Evolutionary conservation across 2,888 invertebrate genomes (phyloP).

Genomic region (Trimorus sp.): DNA sequence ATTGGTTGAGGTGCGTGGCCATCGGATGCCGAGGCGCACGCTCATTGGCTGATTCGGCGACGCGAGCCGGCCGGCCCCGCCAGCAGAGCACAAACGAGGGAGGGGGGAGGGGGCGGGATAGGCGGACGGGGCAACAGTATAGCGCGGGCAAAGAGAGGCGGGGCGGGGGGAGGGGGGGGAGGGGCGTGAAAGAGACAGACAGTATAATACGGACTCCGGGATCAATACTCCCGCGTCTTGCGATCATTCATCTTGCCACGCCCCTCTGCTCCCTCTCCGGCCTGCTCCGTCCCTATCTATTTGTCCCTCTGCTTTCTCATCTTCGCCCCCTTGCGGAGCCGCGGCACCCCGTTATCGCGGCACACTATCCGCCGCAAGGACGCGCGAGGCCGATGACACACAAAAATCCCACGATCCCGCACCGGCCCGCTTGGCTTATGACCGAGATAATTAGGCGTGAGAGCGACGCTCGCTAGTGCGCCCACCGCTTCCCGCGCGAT

Average conservation of each 20-base stretch:
- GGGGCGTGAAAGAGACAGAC: no score
- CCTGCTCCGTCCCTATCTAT: conserved; percentile 68
- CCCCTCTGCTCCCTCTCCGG: conserved; percentile 79
- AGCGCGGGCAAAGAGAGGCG: conserved; percentile 17
- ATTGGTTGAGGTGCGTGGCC: conserved; percentile 75
- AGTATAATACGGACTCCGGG: no score
- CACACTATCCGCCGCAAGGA: conserved; percentile 39
- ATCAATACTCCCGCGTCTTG: conserved; percentile 82
- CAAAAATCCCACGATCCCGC: conserved; percentile 47
- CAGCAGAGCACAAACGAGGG: neutral
- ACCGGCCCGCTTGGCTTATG: conserved; percentile 10
- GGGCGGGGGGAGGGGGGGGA: conserved; percentile 2
- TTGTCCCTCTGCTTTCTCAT: conserved; percentile 65
- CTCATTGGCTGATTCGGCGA: conserved; percentile 66
- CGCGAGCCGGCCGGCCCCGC: neutral
- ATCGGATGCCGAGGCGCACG: conserved; percentile 72
- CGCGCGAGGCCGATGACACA: conserved; percentile 31
- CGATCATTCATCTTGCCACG: conserved; percentile 82
- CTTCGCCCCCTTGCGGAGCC: conserved; percentile 53
- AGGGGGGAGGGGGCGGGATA: no score
- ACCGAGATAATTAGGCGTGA: conserved; percentile 45
- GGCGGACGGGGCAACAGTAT: no score
- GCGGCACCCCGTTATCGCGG: conserved; percentile 42
- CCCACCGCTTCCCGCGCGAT: no score
- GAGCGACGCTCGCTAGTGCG: neutral